These are phyloP conservation scores for Mormyrus lacerda DNA, from an alignment of 2,113 vertebrate species.

Conservation along the genomic window DNA sequence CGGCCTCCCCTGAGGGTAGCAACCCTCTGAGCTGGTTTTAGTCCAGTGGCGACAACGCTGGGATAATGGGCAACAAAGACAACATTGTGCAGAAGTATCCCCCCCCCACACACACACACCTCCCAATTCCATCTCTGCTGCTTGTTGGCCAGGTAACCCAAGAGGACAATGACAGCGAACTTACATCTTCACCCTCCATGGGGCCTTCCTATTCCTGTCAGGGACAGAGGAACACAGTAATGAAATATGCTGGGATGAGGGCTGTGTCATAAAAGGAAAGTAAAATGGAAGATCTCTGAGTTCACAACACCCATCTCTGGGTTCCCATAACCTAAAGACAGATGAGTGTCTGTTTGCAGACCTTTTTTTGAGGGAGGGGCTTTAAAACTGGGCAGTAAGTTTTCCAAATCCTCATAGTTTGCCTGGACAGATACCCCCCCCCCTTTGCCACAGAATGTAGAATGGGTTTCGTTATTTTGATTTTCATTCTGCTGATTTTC, in stretches of 20 bases:
- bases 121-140: background rate
- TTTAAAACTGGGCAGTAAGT: background rate
- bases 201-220: background rate
- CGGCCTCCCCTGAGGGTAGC: background rate
- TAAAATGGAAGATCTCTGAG: background rate
- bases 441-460: background rate
- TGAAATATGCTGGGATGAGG: background rate
- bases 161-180: background rate
- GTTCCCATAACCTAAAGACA: background rate
- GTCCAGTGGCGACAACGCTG: background rate
- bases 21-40: background rate
- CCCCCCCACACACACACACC: no score
- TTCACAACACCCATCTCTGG: background rate
- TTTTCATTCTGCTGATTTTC: background rate
- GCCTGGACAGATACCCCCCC: background rate
- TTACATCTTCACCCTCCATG: background rate
- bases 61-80: conserved; percentile 10
- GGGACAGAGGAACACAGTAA: conserved; percentile 9
- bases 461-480: background rate
- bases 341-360: background rate
- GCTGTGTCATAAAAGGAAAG: background rate
- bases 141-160: background rate
- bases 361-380: background rate
- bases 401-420: background rate
- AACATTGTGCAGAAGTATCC: background rate